A percentile compares a stretch with the other conserved stretches of the same genome.
Evolutionary conservation across 2,888 invertebrate species (phyloP).

Genomic region (Drosophila diplacantha): DNA sequence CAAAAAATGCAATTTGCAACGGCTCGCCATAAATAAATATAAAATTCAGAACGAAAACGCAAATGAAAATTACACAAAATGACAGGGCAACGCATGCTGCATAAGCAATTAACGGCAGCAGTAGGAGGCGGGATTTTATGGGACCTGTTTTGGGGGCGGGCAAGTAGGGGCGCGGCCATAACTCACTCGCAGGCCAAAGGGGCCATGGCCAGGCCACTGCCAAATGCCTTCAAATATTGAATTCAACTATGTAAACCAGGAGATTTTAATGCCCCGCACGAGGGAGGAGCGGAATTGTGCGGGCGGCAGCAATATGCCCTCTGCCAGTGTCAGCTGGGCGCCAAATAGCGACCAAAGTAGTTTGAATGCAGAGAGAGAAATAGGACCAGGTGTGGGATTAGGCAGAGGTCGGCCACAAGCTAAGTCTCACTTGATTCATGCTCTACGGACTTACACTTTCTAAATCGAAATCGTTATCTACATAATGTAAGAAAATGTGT

Average conservation of each 20-base stretch:
- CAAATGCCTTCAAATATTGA: constrained; percentile 47
- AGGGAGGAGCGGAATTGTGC: not conserved
- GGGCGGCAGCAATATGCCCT: constrained; percentile 53
- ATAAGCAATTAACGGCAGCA: constrained; percentile 66
- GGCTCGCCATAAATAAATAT: constrained; percentile 40
- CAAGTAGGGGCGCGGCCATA: constrained; percentile 25
- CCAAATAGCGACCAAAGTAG: constrained; percentile 49
- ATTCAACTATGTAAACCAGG: constrained; percentile 43
- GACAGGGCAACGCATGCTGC: constrained; percentile 55
- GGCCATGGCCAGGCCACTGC: constrained; percentile 29
- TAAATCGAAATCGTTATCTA: too few species aligned
- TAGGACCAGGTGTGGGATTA: not conserved
- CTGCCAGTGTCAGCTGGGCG: constrained; percentile 58
- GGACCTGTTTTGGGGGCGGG: constrained; percentile 1
- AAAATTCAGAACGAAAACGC: constrained; percentile 35
- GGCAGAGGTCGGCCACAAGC: too few species aligned
- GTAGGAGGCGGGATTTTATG: constrained; percentile 19
- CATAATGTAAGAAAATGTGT: too few species aligned
- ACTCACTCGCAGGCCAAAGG: constrained; percentile 37
- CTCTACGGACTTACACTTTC: not conserved
- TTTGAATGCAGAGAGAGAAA: constrained; percentile 5
- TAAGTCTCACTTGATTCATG: not conserved
- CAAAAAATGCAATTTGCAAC: constrained; percentile 17
- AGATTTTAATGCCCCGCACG: constrained; percentile 37
- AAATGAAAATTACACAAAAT: constrained; percentile 54